Evolutionary conservation across 2,113 vertebrate genomes (phyloP).

Genomic region (Microcebus tavaratra): DNA sequence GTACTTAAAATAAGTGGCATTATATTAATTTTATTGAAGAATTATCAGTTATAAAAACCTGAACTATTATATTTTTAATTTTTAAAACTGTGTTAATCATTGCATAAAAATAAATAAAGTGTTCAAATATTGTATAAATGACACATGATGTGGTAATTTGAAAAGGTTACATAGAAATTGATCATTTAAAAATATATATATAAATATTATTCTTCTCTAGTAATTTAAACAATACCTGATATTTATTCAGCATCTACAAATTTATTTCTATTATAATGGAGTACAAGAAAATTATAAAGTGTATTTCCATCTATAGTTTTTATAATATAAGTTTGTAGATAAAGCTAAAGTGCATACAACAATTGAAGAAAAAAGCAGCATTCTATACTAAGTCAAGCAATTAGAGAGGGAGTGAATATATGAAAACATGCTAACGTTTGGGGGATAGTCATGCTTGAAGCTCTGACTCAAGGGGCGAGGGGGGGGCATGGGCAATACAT

Average conservation of each 20-base stretch:
- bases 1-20: background rate
- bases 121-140: background rate
- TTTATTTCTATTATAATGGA: background rate
- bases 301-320: background rate
- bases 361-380: background rate
- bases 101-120: background rate
- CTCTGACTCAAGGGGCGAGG: too few relatives aligned
- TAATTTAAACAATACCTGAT: background rate
- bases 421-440: background rate
- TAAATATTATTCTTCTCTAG: background rate
- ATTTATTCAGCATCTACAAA: background rate
- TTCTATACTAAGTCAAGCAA: background rate
- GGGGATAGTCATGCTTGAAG: too few relatives aligned
- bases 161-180: background rate
- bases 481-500: too few relatives aligned
- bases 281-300: background rate
- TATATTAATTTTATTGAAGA: background rate
- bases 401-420: background rate
- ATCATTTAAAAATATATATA: background rate
- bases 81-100: background rate
- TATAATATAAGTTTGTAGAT: background rate
- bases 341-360: background rate
- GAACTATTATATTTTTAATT: background rate
- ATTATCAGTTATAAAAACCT: background rate
- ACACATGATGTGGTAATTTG: background rate